These are phyloP conservation scores for Hartigia nigra DNA, from an alignment of 2,888 invertebrate genomes.

Conservation along the genomic window DNA sequence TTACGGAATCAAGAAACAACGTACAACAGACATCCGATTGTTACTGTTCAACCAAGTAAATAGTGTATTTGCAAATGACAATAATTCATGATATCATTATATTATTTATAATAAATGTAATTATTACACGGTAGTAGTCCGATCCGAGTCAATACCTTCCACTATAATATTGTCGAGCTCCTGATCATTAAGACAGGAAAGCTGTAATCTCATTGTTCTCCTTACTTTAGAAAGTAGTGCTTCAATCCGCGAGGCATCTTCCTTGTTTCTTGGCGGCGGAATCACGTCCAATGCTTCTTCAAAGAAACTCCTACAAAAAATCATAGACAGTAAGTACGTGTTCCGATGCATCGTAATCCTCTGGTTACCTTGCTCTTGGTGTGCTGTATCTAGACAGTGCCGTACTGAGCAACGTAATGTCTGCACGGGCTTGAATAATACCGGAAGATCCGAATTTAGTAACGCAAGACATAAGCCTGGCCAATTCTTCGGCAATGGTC, in stretches of 20 bases:
- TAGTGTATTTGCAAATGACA: neutral
- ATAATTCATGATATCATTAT: neutral
- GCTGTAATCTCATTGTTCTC: slow-evolving; percentile 57
- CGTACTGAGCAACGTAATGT: slow-evolving; percentile 76
- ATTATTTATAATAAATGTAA: neutral
- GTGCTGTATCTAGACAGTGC: slow-evolving; percentile 75
- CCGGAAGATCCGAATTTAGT: slow-evolving; percentile 76
- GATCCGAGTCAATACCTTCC: neutral
- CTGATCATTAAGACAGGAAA: slow-evolving; percentile 52
- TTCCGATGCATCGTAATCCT: neutral
- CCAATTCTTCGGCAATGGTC: slow-evolving; percentile 92
- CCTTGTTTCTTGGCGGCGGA: slow-evolving; percentile 74
- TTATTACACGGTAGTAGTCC: neutral
- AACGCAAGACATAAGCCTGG: slow-evolving; percentile 86
- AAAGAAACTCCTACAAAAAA: slow-evolving; percentile 74
- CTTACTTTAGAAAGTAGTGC: slow-evolving; percentile 55
- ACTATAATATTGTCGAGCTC: neutral
- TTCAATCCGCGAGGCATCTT: slow-evolving; percentile 64
- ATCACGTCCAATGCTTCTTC: slow-evolving; percentile 84
- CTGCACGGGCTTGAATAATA: slow-evolving; percentile 83
- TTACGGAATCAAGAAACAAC: neutral
- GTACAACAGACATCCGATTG: neutral
- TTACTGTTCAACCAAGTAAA: neutral
- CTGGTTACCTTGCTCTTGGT: slow-evolving; percentile 73
- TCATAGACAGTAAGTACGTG: neutral